Conservation (phyloP, 2,113 vertebrate genomes). For the Gnathonemus longibarbis region DNA sequence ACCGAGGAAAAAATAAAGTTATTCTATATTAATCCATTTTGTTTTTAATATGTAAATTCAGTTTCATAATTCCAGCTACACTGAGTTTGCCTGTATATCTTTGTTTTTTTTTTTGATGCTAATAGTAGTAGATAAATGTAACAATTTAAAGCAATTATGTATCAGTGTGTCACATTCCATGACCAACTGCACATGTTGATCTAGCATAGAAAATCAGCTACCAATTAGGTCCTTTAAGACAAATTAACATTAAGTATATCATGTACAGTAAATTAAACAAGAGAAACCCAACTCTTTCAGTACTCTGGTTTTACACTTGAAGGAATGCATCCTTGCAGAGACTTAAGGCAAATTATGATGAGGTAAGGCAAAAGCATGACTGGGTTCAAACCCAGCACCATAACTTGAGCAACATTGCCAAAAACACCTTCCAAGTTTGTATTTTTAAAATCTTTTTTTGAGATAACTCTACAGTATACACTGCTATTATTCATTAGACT, state of each 20-base stretch:
- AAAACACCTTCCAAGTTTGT: not conserved
- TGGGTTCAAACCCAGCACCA: not conserved
- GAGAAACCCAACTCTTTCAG: not conserved
- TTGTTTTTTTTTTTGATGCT: not conserved
- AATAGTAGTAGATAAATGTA: not conserved
- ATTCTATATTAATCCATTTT: not conserved
- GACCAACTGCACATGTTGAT: not conserved
- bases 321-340: not conserved
- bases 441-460: not conserved
- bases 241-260: not conserved
- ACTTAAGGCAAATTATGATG: not conserved
- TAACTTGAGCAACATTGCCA: not conserved
- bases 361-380: not conserved
- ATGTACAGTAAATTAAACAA: not conserved
- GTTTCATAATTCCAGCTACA: not conserved
- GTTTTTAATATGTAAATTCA: not conserved
- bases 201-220: not conserved
- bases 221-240: too few relatives aligned
- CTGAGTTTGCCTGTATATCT: not conserved
- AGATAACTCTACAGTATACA: not conserved
- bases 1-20: conserved; percentile 13
- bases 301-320: not conserved
- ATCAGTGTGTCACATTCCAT: not conserved
- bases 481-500: not conserved
- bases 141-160: not conserved